These are phyloP conservation scores for Thoracochromis brauschi DNA, from an alignment of 2,113 vertebrate genomes.

Conservation along the genomic window DNA sequence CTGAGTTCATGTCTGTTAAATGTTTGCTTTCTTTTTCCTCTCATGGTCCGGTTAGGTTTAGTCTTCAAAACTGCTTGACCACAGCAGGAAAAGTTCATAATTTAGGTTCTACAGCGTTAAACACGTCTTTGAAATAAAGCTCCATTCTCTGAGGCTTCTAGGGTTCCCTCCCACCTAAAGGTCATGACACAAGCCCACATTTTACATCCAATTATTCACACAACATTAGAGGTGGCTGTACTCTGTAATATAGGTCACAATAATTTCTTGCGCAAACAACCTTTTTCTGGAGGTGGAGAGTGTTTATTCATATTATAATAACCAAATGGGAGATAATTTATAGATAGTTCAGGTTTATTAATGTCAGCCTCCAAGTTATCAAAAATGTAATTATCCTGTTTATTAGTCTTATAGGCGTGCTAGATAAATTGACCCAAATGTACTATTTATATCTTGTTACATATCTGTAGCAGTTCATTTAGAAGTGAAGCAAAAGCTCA, in stretches of 20 bases:
- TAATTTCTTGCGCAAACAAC: background rate
- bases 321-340: background rate
- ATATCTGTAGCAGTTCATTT: background rate
- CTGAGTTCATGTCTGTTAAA: background rate
- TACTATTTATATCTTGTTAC: background rate
- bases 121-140: rapidly evolving
- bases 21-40: background rate
- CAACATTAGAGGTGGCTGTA: background rate
- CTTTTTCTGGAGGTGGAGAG: background rate
- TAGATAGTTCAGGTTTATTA: background rate
- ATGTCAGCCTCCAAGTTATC: background rate
- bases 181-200: background rate
- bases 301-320: background rate
- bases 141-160: background rate
- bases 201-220: background rate
- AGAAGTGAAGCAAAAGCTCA: background rate
- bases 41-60: background rate
- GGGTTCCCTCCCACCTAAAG: background rate
- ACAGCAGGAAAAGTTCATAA: background rate
- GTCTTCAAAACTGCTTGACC: rapidly evolving
- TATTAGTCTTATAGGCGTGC: background rate
- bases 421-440: background rate
- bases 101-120: background rate
- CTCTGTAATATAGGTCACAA: background rate
- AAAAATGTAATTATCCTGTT: background rate